Evolutionary conservation across 2,113 vertebrate genomes (phyloP).

Genomic region (Cyanocitta stelleri): DNA sequence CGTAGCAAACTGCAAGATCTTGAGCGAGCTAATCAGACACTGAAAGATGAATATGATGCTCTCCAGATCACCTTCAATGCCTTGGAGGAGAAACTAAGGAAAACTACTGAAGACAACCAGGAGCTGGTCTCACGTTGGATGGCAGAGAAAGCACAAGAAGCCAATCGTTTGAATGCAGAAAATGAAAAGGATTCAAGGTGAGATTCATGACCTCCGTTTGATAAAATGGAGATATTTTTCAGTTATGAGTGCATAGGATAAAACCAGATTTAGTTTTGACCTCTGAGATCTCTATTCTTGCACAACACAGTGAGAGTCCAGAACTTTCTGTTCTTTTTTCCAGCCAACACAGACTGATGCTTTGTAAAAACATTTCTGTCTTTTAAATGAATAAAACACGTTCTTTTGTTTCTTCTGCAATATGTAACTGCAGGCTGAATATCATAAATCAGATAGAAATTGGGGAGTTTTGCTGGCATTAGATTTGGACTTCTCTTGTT

Average conservation of each 20-base stretch:
- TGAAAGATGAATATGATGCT: slow-evolving; percentile 96
- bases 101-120: slow-evolving; percentile 94
- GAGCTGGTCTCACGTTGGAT: slow-evolving; percentile 97
- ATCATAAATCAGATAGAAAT: not conserved
- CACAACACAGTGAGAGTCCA: not conserved
- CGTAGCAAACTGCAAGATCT: slow-evolving; percentile 85
- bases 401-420: slow-evolving; percentile 1
- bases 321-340: not conserved
- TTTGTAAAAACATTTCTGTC: not conserved
- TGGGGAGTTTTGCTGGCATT: not conserved
- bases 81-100: slow-evolving; percentile 93
- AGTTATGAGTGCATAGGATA: not conserved
- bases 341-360: not conserved
- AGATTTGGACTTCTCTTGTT: not conserved
- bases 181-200: slow-evolving; percentile 96
- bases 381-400: not conserved
- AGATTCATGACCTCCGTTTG: not conserved
- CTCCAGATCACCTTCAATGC: slow-evolving; percentile 97
- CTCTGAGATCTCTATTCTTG: not conserved
- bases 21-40: slow-evolving; percentile 91
- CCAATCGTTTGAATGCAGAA: slow-evolving; percentile 93
- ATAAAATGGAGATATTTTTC: not conserved
- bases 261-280: not conserved
- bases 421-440: not conserved
- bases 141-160: slow-evolving; percentile 97